These are phyloP conservation scores for Dendroctonus valens DNA, from an alignment of 1,140 invertebrate species.

Conservation along the genomic window DNA sequence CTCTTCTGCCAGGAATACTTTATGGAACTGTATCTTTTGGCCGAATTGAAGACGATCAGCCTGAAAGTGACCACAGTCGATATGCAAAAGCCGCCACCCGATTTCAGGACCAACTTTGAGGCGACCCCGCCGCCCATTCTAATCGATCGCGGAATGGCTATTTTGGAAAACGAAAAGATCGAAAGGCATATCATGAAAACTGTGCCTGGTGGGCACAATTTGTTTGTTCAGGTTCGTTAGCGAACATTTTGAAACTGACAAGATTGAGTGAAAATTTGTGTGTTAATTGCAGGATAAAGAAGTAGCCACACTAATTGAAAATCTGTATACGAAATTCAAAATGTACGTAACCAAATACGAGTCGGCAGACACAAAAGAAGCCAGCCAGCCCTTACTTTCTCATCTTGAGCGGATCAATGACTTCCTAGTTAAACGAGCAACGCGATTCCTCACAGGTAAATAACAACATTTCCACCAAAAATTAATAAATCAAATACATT, in stretches of 20 bases:
- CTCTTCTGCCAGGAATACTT: slow-evolving; percentile 98
- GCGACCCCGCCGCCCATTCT: slow-evolving; percentile 93
- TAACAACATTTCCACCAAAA: no score
- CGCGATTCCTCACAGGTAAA: slow-evolving; percentile 82
- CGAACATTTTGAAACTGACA: neutral
- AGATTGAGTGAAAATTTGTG: neutral
- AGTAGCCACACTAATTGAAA: slow-evolving; percentile 89
- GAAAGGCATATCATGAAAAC: slow-evolving; percentile 96
- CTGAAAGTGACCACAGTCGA: slow-evolving; percentile 94
- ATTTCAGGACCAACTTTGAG: slow-evolving; percentile 94
- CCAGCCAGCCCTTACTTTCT: slow-evolving; percentile 75
- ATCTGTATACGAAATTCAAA: slow-evolving; percentile 92
- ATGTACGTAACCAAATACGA: slow-evolving; percentile 87
- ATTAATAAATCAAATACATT: no score
- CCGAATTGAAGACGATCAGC: slow-evolving; percentile 91
- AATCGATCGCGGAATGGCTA: slow-evolving; percentile 87
- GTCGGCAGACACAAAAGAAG: slow-evolving; percentile 59
- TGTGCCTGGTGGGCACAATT: slow-evolving; percentile 91
- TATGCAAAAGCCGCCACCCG: slow-evolving; percentile 94
- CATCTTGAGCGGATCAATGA: slow-evolving; percentile 88
- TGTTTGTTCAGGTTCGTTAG: slow-evolving; percentile 75
- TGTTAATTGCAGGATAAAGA: slow-evolving; percentile 73
- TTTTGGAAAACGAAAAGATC: slow-evolving; percentile 94
- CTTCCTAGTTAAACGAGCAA: slow-evolving; percentile 77
- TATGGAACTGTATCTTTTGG: slow-evolving; percentile 93